A percentile compares a stretch with the other conserved stretches of the same genome.
These are phyloP conservation scores for Lethenteron camtschaticum DNA, from an alignment of 2,113 vertebrate species.

Conservation along the genomic window DNA sequence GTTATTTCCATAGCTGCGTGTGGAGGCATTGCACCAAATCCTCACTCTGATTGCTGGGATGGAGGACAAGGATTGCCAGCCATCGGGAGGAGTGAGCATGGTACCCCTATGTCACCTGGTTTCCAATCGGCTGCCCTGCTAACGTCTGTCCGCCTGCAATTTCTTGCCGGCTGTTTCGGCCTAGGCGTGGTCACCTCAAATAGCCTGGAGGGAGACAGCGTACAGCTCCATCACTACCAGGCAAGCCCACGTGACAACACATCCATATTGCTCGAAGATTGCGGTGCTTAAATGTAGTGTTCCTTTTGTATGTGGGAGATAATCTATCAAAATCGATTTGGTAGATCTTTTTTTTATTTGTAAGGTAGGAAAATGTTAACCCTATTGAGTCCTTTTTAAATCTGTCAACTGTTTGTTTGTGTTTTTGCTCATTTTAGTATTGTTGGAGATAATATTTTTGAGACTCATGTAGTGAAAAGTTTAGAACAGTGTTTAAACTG, in stretches of 20 bases:
- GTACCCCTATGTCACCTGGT: slow-evolving; percentile 24
- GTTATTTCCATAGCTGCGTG: slow-evolving; percentile 35
- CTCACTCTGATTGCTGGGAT: slow-evolving; percentile 75
- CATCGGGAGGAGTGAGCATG: slow-evolving; percentile 11
- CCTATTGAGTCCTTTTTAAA: neutral
- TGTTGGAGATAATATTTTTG: too few relatives aligned
- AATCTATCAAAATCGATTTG: neutral
- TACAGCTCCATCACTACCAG: slow-evolving; percentile 87
- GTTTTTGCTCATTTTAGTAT: neutral
- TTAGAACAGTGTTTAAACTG: too few relatives aligned
- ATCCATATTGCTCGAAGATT: neutral
- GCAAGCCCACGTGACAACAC: slow-evolving; percentile 17
- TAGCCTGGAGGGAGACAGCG: slow-evolving; percentile 53
- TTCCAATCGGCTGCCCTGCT: slow-evolving; percentile 70
- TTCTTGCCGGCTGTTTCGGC: slow-evolving; percentile 84
- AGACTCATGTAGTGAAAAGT: too few relatives aligned
- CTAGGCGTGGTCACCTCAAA: slow-evolving; percentile 52
- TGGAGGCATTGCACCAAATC: slow-evolving; percentile 91
- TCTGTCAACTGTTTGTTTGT: neutral
- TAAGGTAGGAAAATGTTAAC: too few relatives aligned
- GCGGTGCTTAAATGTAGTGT: neutral
- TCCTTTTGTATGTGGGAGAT: neutral
- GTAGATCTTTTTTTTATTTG: neutral
- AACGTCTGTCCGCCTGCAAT: slow-evolving; percentile 79
- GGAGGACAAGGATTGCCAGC: slow-evolving; percentile 68